These are phyloP conservation scores for Hydropsyche tenuis DNA, from an alignment of 1,140 invertebrate genomes.

Conservation along the genomic window DNA sequence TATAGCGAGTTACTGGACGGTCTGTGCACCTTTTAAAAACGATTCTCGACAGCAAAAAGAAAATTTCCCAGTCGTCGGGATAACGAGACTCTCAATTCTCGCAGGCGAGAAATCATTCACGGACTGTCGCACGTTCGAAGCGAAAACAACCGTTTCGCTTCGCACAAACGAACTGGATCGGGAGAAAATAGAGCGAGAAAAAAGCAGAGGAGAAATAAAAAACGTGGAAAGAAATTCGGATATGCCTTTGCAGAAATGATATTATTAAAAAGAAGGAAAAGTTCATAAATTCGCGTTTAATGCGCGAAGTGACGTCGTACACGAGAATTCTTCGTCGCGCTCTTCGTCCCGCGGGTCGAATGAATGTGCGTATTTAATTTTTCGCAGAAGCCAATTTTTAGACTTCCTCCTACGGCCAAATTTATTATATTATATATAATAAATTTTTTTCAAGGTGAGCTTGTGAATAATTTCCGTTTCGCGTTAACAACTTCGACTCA, in stretches of 20 bases:
- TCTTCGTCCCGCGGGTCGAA: not conserved
- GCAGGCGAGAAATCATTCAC: slow-evolving; percentile 16
- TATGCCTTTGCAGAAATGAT: too few relatives aligned
- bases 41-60: too few relatives aligned
- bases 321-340: not conserved
- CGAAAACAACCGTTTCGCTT: not conserved
- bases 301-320: slow-evolving; percentile 5
- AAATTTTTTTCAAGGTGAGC: too few relatives aligned
- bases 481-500: too few relatives aligned
- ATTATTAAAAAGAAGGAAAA: slow-evolving; percentile 1
- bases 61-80: too few relatives aligned
- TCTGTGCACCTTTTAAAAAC: too few relatives aligned
- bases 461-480: too few relatives aligned
- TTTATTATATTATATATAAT: too few relatives aligned
- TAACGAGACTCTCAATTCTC: not conserved
- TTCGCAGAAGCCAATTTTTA: not conserved
- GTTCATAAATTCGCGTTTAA: slow-evolving; percentile 10
- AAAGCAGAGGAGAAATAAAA: too few relatives aligned
- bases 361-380: slow-evolving; percentile 14
- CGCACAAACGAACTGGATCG: not conserved
- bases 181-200: not conserved
- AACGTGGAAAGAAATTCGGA: too few relatives aligned
- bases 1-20: too few relatives aligned
- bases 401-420: too few relatives aligned
- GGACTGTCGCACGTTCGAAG: slow-evolving; percentile 21